These are phyloP conservation scores for Zoanthus sociatus DNA, from an alignment of 92 coral and sea anemone species.

Conservation along the genomic window DNA sequence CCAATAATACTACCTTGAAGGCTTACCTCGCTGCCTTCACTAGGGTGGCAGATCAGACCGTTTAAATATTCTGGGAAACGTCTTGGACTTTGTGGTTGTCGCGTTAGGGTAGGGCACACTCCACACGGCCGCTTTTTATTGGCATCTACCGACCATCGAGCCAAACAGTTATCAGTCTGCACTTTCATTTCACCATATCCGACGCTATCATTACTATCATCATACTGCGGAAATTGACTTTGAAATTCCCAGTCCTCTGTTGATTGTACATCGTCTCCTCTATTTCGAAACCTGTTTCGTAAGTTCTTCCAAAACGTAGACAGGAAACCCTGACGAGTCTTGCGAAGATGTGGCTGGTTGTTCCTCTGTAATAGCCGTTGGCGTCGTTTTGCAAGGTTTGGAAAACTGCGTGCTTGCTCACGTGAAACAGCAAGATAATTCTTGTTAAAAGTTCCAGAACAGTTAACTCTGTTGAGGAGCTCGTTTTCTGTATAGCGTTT, in stretches of 20 bases:
- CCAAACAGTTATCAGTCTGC: background rate
- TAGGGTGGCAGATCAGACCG: conserved; percentile 29
- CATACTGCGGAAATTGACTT: background rate
- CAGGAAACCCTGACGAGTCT: background rate
- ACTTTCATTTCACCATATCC: conserved; percentile 26
- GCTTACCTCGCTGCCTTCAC: background rate
- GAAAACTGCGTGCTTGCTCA: conserved; percentile 1
- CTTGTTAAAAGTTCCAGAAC: conserved; percentile 36
- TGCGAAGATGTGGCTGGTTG: background rate
- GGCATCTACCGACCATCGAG: conserved; percentile 10
- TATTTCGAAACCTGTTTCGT: background rate
- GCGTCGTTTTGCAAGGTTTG: conserved; percentile 13
- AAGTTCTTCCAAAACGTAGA: background rate
- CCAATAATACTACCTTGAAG: background rate
- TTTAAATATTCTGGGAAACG: conserved; percentile 39
- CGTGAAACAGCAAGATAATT: conserved; percentile 29
- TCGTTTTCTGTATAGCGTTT: conserved; percentile 25
- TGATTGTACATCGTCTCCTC: background rate
- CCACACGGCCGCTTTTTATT: conserved; percentile 12
- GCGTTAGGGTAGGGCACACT: conserved; percentile 28
- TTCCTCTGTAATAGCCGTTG: background rate
- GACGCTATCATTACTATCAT: background rate
- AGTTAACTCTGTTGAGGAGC: conserved; percentile 33
- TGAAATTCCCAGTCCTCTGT: background rate
- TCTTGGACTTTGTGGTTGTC: conserved; percentile 24